phyloP scores from a whole-genome alignment of 1,140 invertebrate genomes.

The Mycetomoellerius zeteki region DNA sequence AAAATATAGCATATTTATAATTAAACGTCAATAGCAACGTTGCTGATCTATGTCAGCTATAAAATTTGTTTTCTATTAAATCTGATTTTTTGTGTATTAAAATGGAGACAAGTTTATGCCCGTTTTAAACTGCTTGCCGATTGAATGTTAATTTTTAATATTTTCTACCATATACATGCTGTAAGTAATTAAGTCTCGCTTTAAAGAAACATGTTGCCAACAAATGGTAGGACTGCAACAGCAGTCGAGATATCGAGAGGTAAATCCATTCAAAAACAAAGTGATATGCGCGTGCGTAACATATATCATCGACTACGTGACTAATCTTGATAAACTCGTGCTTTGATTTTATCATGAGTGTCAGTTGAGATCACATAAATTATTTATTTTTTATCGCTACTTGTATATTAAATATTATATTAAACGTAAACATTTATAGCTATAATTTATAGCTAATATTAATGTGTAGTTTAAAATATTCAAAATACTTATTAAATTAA shows the following conservation, averaged over 20 bases:
- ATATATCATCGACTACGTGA: background rate
- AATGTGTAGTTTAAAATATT: background rate
- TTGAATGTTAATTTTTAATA: conserved; percentile 27
- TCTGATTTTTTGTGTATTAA: background rate
- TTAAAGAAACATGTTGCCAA: background rate
- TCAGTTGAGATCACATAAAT: background rate
- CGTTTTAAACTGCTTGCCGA: background rate
- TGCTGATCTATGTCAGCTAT: too few relatives aligned
- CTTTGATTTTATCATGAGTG: background rate
- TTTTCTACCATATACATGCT: background rate
- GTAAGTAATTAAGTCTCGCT: too few relatives aligned
- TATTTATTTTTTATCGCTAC: background rate
- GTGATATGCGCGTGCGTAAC: background rate
- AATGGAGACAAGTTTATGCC: background rate
- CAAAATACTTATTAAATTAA: background rate
- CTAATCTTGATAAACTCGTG: background rate
- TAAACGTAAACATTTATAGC: background rate
- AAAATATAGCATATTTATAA: too few relatives aligned
- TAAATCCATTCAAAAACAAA: background rate
- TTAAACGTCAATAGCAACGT: too few relatives aligned
- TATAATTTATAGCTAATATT: background rate
- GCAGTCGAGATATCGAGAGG: background rate
- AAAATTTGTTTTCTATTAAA: background rate
- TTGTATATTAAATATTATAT: background rate
- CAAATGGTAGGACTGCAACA: background rate